Evolutionary conservation across 2,888 invertebrate genomes (phyloP).

Genomic region (Nezara viridula): DNA sequence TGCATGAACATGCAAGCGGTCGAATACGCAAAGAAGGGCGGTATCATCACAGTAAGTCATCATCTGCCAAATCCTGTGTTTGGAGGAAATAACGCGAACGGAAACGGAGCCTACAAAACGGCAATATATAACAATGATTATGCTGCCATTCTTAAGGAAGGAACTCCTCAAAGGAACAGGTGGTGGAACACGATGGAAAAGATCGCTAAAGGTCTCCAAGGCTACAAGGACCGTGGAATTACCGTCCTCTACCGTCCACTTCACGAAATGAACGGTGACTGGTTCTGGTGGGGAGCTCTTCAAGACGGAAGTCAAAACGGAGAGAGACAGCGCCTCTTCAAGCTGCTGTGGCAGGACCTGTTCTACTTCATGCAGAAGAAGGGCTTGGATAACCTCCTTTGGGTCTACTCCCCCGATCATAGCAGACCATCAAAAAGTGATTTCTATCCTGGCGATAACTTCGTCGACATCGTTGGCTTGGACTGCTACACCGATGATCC

Average conservation of each 20-base stretch:
- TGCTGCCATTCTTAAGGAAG: background rate
- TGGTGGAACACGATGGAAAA: slow-evolving; percentile 18
- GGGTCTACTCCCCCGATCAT: background rate
- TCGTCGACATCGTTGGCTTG: slow-evolving; percentile 26
- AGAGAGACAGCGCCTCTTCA: background rate
- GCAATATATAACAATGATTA: background rate
- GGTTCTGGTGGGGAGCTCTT: slow-evolving; percentile 28
- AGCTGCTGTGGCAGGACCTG: background rate
- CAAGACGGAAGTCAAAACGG: background rate
- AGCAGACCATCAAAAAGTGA: background rate
- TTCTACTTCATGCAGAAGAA: slow-evolving; percentile 5
- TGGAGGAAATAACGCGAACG: background rate
- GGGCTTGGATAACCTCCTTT: background rate
- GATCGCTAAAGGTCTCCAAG: slow-evolving; percentile 45
- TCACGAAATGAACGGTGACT: slow-evolving; percentile 23
- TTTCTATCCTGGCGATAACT: background rate
- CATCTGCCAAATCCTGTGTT: background rate
- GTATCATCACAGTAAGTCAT: slow-evolving; percentile 25
- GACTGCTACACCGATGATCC: background rate
- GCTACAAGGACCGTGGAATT: slow-evolving; percentile 61
- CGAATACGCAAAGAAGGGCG: slow-evolving; percentile 1
- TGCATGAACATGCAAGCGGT: background rate
- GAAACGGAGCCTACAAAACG: background rate
- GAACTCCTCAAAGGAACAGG: background rate
- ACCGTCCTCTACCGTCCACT: background rate